These are phyloP conservation scores for Thamnophis elegans DNA, from an alignment of 2,797 vertebrate genomes.

Conservation along the genomic window DNA sequence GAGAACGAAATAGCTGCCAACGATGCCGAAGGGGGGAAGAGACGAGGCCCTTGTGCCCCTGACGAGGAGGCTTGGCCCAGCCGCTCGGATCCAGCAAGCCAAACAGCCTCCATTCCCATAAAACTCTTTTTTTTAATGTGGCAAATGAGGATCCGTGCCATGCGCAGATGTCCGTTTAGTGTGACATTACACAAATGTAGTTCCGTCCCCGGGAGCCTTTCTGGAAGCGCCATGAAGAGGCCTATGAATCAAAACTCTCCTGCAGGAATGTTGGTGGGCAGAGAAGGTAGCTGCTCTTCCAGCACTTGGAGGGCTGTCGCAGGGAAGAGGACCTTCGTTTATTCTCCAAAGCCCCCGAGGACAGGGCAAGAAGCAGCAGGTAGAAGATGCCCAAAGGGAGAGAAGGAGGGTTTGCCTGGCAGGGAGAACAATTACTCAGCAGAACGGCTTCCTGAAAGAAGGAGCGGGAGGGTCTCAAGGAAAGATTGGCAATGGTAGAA, in stretches of 20 bases:
- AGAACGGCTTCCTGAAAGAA: not conserved
- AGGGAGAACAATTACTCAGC: not conserved
- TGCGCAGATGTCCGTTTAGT: slow-evolving; percentile 61
- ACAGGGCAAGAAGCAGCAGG: not conserved
- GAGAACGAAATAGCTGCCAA: slow-evolving; percentile 68
- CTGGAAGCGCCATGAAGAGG: slow-evolving; percentile 40
- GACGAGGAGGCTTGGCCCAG: slow-evolving; percentile 41
- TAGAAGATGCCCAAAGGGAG: not conserved
- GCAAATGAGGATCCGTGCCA: slow-evolving; percentile 67
- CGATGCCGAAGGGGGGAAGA: slow-evolving; percentile 62
- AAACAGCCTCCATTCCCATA: slow-evolving; percentile 64
- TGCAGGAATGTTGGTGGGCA: not conserved
- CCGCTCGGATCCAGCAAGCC: slow-evolving; percentile 45
- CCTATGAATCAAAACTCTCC: slow-evolving; percentile 57
- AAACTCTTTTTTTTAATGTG: slow-evolving; percentile 65
- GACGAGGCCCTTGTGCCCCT: slow-evolving; percentile 21
- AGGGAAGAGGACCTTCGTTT: not conserved
- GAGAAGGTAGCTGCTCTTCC: not conserved
- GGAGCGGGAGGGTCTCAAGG: not conserved
- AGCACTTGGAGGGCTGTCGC: not conserved
- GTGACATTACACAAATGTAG: slow-evolving; percentile 71
- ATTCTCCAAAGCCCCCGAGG: not conserved
- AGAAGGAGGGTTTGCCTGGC: not conserved
- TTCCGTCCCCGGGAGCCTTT: slow-evolving; percentile 67
- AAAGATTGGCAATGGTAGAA: not conserved